phyloP scores from a whole-genome alignment of 1,140 invertebrate genomes.

The Ylistrum balloti region DNA sequence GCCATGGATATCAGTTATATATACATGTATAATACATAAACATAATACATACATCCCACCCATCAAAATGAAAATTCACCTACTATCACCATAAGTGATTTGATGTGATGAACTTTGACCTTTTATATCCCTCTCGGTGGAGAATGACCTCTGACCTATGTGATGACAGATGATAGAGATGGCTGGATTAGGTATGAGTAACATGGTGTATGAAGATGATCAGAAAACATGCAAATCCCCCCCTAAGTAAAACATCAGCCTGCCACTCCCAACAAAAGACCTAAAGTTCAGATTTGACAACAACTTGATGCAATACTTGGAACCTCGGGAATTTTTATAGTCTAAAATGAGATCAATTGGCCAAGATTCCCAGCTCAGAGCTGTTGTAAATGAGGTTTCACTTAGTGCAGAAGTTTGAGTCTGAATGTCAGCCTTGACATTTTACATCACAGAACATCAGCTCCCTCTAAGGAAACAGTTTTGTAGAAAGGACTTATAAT shows the following conservation, averaged over 20 bases:
- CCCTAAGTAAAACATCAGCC: neutral
- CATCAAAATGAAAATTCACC: too few relatives aligned
- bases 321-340: neutral
- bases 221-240: neutral
- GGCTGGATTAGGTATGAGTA: neutral
- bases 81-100: neutral
- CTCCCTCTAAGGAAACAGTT: neutral
- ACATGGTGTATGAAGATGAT: neutral
- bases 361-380: neutral
- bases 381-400: neutral
- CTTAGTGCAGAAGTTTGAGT: neutral
- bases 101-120: neutral
- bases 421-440: neutral
- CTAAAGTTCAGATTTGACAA: slow-evolving; percentile 7
- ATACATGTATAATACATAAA: too few relatives aligned
- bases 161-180: neutral
- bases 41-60: too few relatives aligned
- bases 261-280: too few relatives aligned
- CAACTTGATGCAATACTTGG: neutral
- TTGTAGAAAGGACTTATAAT: neutral
- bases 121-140: neutral
- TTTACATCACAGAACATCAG: neutral
- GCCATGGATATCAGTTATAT: neutral
- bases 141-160: neutral
- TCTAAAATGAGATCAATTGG: neutral